phyloP scores from a whole-genome alignment of 1,140 invertebrate species.

The Drosophila arawakana region DNA sequence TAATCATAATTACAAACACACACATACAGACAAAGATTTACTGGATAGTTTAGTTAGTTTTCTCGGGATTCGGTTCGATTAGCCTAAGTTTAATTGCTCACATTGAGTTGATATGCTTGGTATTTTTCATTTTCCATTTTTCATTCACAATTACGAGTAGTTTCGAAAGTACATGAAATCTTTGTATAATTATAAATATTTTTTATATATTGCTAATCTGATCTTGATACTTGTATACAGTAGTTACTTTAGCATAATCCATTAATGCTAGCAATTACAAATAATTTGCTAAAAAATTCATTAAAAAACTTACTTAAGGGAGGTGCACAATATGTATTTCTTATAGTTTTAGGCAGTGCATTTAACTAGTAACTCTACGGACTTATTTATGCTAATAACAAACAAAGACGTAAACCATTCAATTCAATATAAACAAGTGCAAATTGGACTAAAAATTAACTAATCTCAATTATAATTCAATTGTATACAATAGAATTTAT shows the following conservation, averaged over 20 bases:
- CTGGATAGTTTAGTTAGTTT: slow-evolving; percentile 25
- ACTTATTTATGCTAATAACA: slow-evolving; percentile 16
- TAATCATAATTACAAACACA: slow-evolving; percentile 16
- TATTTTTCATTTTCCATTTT: slow-evolving; percentile 16
- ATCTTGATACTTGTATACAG: slow-evolving; percentile 47
- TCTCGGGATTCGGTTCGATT: slow-evolving; percentile 8
- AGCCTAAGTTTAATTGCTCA: slow-evolving; percentile 53
- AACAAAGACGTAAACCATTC: slow-evolving; percentile 20
- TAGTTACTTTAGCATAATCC: slow-evolving; percentile 24
- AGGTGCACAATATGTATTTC: slow-evolving; percentile 55
- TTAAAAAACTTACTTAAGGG: slow-evolving; percentile 60
- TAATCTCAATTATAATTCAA: slow-evolving; percentile 25
- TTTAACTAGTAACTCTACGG: slow-evolving; percentile 50
- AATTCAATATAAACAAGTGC: slow-evolving; percentile 8
- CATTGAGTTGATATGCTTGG: slow-evolving; percentile 57
- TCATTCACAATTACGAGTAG: slow-evolving; percentile 39
- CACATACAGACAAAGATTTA: not conserved
- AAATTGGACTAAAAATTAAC: slow-evolving; percentile 28
- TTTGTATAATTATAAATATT: slow-evolving; percentile 33
- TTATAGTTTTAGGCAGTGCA: slow-evolving; percentile 41
- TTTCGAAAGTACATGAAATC: slow-evolving; percentile 54
- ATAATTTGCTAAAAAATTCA: slow-evolving; percentile 74
- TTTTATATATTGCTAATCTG: slow-evolving; percentile 29
- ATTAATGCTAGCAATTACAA: slow-evolving; percentile 52
- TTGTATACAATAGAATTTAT: slow-evolving; percentile 21